Evolutionary conservation across 2,113 vertebrate species (phyloP), one percentile per base, ranked within the genome.

Genomic region (Miniopterus natalensis): DNA sequence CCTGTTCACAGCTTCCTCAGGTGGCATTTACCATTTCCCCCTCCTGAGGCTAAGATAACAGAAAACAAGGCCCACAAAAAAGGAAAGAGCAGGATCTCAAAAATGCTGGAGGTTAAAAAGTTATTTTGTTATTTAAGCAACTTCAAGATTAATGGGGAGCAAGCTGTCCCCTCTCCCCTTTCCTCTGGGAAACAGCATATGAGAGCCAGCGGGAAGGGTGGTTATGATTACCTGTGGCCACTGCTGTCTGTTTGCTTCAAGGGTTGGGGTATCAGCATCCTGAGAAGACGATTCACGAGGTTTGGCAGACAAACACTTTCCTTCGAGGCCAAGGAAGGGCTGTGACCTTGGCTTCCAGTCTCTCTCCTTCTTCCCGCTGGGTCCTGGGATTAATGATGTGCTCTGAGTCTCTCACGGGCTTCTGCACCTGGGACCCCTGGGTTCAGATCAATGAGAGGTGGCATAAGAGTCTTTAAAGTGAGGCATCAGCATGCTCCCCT

Each of bases 61-160:
- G 53, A 74, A 66, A 83, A 74, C 8, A 71, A 84, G 75, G 68
- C 20, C 0, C 14, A 40, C 51, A 70, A 23, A 65, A 87, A 49
- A 4, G 23, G 7, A 29, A 47, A 45, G 40, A 31, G 8, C 17
- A 85, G 18, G 7, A 31, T 90, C 25, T 75, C 11, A 14, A 61
- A 95, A 93, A 66, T 49, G 42, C 8, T 14, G 88, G 84, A 73
- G 23, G 25, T 79, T 70, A 23, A 40, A 59, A 29, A 84, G 74
- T 20, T 15, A 9, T 15, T 70, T 74, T 36, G 40, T 68, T 45
- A 31, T 55, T 31, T 57, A 71, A 87, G 9, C 9, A 66, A 84
- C 4, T 53, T 91, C 3, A 68, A 93, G 55, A 77, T 63, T 7
- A 49, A 70, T 81, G 51, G 65, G 57, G 8, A 63, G 4, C 3